A percentile compares a stretch with the other conserved stretches of the same genome.
Evolutionary conservation across 2,113 vertebrate genomes (phyloP).

Genomic region (Callorhinus ursinus): DNA sequence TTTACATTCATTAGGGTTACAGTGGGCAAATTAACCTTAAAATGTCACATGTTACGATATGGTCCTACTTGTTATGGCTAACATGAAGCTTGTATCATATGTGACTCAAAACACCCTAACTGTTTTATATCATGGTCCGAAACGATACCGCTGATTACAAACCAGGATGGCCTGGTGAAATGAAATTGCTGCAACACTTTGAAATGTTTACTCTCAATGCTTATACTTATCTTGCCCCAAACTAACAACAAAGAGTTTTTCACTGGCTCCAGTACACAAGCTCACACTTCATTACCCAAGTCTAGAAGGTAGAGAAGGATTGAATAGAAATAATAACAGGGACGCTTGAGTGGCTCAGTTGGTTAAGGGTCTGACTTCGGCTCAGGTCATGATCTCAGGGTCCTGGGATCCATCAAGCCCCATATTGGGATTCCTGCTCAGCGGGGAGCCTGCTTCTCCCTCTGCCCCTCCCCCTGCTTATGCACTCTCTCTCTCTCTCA

Average conservation of each 20-base stretch:
- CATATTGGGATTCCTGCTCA: background rate
- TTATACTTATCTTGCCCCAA: background rate
- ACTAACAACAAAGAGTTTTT: background rate
- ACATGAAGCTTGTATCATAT: accelerated
- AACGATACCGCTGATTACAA: background rate
- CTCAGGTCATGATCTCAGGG: background rate
- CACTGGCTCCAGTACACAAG: background rate
- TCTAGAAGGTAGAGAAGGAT: background rate
- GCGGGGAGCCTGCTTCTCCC: background rate
- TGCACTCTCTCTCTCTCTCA: background rate
- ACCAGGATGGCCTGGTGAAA: background rate
- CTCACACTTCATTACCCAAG: background rate
- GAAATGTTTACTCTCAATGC: background rate
- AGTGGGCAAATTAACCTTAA: background rate
- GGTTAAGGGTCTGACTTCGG: background rate
- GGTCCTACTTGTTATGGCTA: background rate
- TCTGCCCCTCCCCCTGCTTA: background rate
- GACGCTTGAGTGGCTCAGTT: background rate
- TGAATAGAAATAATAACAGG: background rate
- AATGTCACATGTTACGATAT: background rate
- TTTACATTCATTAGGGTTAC: background rate
- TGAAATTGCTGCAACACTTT: background rate
- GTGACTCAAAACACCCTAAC: background rate
- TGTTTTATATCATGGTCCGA: background rate
- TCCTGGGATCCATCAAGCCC: background rate